Percentiles rank a stretch among this genome's conserved stretches.
Evolutionary conservation across 2,888 invertebrate genomes (phyloP).

Genomic region (Fissipunctia ypsillon): DNA sequence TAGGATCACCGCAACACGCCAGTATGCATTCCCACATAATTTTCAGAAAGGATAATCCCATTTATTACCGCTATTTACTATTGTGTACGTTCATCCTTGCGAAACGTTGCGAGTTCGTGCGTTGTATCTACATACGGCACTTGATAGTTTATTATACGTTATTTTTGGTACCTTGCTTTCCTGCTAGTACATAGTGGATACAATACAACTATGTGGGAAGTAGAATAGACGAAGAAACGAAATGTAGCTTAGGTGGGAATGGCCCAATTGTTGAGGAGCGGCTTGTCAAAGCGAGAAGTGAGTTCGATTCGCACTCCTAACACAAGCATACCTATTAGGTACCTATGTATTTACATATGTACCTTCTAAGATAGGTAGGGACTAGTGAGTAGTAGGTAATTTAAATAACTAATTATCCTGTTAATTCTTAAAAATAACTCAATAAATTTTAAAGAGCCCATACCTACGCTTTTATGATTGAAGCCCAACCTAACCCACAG

Average conservation of each 20-base stretch:
- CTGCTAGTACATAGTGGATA: neutral
- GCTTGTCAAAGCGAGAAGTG: neutral
- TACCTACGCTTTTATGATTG: neutral
- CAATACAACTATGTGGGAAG: neutral
- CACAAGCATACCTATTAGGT: neutral
- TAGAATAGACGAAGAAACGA: neutral
- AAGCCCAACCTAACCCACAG: neutral
- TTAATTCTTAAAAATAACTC: neutral
- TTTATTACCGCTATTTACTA: constrained; percentile 54
- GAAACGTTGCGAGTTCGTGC: constrained; percentile 12
- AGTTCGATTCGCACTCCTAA: neutral
- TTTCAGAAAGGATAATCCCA: constrained; percentile 53
- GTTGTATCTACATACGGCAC: neutral
- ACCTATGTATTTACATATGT: neutral
- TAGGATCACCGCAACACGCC: constrained; percentile 41
- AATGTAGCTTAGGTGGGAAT: neutral
- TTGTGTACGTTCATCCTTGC: constrained; percentile 47
- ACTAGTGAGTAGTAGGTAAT: neutral
- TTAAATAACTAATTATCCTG: neutral
- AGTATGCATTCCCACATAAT: constrained; percentile 47
- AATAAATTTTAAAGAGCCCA: neutral
- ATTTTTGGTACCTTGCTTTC: neutral
- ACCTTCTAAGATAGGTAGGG: neutral
- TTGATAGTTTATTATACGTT: neutral
- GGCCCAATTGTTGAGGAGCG: neutral